Conservation (phyloP, 2,797 vertebrate species). For the Lagocephalus sceleratus region DNA sequence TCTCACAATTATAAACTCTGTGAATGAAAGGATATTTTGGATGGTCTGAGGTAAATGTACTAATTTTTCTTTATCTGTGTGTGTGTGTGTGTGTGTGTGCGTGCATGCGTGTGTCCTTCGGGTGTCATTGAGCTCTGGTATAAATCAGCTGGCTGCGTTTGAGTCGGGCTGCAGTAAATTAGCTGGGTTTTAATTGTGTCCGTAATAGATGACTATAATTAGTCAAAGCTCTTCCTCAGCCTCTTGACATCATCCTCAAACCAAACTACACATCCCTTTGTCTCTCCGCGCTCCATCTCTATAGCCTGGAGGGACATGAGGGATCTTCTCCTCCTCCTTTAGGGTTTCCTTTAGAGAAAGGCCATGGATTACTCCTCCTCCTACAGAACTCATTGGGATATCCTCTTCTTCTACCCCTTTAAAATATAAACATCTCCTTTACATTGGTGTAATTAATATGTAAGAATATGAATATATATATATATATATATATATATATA, state of each 20-base stretch:
- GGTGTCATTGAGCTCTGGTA: constrained; percentile 73
- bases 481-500: too few species aligned
- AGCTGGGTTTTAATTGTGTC: constrained; percentile 77
- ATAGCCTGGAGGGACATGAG: constrained; percentile 55
- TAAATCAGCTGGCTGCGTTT: constrained; percentile 74
- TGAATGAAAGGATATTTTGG: too few species aligned
- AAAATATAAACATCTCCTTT: background rate
- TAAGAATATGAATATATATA: too few species aligned
- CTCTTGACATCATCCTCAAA: constrained; percentile 69
- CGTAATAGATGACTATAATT: constrained; percentile 76
- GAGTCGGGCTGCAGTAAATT: constrained; percentile 71
- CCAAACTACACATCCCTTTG: constrained; percentile 58
- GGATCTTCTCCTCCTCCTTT: constrained; percentile 53
- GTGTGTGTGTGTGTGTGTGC: constrained; percentile 15
- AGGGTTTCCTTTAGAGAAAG: constrained; percentile 43
- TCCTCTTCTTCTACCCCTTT: background rate
- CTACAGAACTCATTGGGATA: constrained; percentile 11
- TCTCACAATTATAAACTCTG: too few species aligned
- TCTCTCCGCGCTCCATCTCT: constrained; percentile 55
- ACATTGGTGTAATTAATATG: too few species aligned
- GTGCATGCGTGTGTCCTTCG: constrained; percentile 58
- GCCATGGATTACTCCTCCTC: constrained; percentile 3
- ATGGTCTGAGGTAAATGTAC: background rate
- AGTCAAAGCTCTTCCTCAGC: constrained; percentile 74
- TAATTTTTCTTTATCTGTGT: too few species aligned